Evolutionary conservation across 1,140 invertebrate genomes (phyloP).

Genomic region (Brachionus paranguensis): DNA sequence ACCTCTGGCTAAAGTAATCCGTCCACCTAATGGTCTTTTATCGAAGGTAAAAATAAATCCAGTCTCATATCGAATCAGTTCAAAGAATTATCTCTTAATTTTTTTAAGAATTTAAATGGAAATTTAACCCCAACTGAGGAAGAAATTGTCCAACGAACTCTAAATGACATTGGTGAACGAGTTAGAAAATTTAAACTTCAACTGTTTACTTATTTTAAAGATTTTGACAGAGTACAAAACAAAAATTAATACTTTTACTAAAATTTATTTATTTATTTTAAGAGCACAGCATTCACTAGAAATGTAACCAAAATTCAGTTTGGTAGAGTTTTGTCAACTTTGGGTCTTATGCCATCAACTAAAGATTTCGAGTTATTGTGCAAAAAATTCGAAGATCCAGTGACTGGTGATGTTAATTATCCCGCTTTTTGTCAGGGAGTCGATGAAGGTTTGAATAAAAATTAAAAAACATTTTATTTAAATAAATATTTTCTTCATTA

Average conservation of each 20-base stretch:
- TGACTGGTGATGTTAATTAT: slow-evolving; percentile 54
- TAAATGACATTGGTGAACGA: slow-evolving; percentile 47
- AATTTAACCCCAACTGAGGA: slow-evolving; percentile 47
- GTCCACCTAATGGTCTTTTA: slow-evolving; percentile 49
- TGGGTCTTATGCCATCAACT: slow-evolving; percentile 49
- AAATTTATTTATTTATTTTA: slow-evolving; percentile 22
- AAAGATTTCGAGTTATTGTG: slow-evolving; percentile 51
- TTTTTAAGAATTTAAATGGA: slow-evolving; percentile 37
- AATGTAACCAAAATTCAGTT: slow-evolving; percentile 53
- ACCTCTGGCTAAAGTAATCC: slow-evolving; percentile 48
- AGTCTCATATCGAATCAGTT: no score
- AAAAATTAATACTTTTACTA: neutral
- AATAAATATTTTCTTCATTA: slow-evolving; percentile 41
- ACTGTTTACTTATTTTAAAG: slow-evolving; percentile 55
- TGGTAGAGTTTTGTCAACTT: slow-evolving; percentile 52
- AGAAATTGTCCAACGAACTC: slow-evolving; percentile 43
- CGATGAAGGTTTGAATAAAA: slow-evolving; percentile 47
- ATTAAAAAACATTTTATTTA: neutral
- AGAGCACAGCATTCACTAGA: slow-evolving; percentile 53
- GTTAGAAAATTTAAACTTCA: slow-evolving; percentile 48
- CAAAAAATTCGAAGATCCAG: slow-evolving; percentile 52
- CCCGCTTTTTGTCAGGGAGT: slow-evolving; percentile 54
- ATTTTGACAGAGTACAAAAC: slow-evolving; percentile 52
- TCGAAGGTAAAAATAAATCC: slow-evolving; percentile 45
- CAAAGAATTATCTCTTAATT: no score